Evolutionary conservation across 2,113 vertebrate genomes (phyloP).

Genomic region (Gymnorhina tibicen): DNA sequence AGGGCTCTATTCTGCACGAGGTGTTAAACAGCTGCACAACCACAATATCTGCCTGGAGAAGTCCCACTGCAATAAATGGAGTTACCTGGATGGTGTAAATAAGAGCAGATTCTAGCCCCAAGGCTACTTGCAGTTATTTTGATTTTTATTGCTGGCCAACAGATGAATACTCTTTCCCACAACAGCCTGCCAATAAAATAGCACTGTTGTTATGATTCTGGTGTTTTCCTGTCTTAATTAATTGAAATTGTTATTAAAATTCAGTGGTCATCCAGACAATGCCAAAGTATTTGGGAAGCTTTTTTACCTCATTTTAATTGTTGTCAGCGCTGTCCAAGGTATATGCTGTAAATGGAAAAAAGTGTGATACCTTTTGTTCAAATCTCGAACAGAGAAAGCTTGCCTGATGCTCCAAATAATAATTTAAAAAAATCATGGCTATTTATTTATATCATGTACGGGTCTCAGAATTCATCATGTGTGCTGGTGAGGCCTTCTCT

Average conservation of each 20-base stretch:
- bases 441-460: background rate
- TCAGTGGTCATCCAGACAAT: background rate
- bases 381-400: background rate
- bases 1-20: background rate
- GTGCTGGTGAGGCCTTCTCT: background rate
- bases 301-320: background rate
- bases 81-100: slow-evolving; percentile 46
- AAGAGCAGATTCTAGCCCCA: slow-evolving; percentile 15
- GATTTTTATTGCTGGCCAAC: background rate
- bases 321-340: slow-evolving; percentile 5
- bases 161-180: background rate
- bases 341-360: background rate
- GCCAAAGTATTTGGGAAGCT: background rate
- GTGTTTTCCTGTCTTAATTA: background rate
- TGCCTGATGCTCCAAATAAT: background rate
- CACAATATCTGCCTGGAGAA: slow-evolving; percentile 11
- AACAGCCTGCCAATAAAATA: background rate
- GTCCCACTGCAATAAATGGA: slow-evolving; percentile 25
- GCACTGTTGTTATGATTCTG: background rate
- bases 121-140: slow-evolving; percentile 12
- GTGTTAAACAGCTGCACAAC: slow-evolving; percentile 26
- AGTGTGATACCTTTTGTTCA: background rate
- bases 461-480: background rate
- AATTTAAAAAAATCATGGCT: background rate
- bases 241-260: background rate